A percentile compares a stretch with the other conserved stretches of the same genome.
These are phyloP conservation scores for Pterobdella sp. DNA, from an alignment of 2,888 invertebrate genomes.

Conservation along the genomic window DNA sequence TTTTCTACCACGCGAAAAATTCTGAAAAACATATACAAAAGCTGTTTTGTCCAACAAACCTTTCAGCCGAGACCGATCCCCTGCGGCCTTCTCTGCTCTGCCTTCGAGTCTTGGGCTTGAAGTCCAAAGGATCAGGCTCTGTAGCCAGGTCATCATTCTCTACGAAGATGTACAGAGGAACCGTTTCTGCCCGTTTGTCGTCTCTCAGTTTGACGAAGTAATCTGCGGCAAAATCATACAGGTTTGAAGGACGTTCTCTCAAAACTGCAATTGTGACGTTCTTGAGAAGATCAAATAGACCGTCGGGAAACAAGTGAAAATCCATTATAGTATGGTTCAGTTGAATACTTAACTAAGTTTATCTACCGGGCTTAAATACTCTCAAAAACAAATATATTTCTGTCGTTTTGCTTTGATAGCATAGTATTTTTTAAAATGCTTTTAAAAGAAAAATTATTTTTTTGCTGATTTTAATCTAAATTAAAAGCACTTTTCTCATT, in stretches of 20 bases:
- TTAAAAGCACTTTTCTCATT: no score
- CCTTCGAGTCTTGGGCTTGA: conserved; percentile 44
- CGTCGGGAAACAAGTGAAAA: conserved; percentile 48
- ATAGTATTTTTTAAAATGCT: no score
- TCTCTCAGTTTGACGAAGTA: conserved; percentile 45
- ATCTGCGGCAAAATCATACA: conserved; percentile 49
- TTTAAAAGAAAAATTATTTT: no score
- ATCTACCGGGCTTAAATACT: no score
- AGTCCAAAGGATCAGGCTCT: conserved; percentile 46
- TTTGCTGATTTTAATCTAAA: no score
- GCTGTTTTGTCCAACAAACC: neutral
- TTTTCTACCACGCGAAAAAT: no score
- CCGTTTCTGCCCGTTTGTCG: conserved; percentile 43
- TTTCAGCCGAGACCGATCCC: conserved; percentile 23
- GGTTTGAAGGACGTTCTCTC: conserved; percentile 46
- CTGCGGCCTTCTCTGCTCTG: conserved; percentile 43
- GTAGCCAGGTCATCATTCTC: conserved; percentile 47
- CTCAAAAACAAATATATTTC: no score
- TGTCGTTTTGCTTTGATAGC: no score
- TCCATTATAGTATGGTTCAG: conserved; percentile 45
- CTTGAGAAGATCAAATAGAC: conserved; percentile 48
- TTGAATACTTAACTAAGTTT: no score
- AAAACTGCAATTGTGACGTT: conserved; percentile 51
- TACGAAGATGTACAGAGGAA: conserved; percentile 51
- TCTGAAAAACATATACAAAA: neutral